Percentiles rank a stretch among this genome's conserved stretches.
These are phyloP conservation scores for Paramormyrops hopkinsi DNA, from an alignment of 2,797 vertebrate species.

Conservation along the genomic window DNA sequence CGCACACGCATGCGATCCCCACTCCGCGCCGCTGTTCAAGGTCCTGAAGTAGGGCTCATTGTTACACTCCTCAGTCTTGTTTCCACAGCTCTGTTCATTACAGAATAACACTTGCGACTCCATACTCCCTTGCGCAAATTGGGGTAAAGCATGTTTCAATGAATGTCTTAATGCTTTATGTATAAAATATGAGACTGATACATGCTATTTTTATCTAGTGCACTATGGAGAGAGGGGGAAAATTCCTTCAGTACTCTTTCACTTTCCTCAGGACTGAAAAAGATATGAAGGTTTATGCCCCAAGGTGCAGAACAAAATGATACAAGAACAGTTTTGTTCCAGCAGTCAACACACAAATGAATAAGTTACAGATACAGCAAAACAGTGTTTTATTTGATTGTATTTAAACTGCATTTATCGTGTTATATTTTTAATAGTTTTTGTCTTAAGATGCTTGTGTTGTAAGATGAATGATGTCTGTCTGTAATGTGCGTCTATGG, in stretches of 20 bases:
- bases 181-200: constrained; percentile 3
- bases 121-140: not conserved
- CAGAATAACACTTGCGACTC: not conserved
- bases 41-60: constrained; percentile 41
- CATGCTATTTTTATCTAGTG: not conserved
- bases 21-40: constrained; percentile 41
- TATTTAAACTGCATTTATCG: not conserved
- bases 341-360: not conserved
- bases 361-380: not conserved
- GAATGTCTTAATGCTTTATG: not conserved
- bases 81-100: not conserved
- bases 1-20: not conserved
- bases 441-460: not conserved
- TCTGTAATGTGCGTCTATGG: not conserved
- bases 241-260: not conserved
- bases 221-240: not conserved
- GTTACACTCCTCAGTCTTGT: not conserved
- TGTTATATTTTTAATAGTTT: not conserved
- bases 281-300: not conserved
- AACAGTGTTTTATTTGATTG: not conserved
- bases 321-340: not conserved
- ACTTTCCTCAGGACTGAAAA: not conserved
- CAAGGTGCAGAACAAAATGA: not conserved
- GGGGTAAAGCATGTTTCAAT: not conserved
- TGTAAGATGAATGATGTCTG: not conserved